Base-by-base conservation (phyloP, 2,888 invertebrate species). In the Mimumesa dahlbomi region DNA sequence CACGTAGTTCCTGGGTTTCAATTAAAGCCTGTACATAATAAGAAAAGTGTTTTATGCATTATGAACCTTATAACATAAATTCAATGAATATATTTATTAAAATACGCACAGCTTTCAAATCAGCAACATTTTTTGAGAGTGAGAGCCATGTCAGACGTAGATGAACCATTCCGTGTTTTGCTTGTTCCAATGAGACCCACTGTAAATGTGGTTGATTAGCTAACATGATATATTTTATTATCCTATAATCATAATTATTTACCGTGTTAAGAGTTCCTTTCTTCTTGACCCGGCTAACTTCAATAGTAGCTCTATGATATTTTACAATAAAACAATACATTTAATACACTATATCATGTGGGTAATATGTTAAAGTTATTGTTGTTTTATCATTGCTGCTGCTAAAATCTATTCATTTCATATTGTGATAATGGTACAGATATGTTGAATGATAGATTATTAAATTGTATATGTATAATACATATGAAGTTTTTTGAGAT, bases 131-230 rank as follows among this genome's bases (percentile, higher is more conserved):
- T 31, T 93, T 90, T 52, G 95, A 94, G 57, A 98, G 91, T 58
- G 94, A 93, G 79, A 98, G 93, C 99, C 99, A 99, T 4, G 94
- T 94, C 53, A 98, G 91, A 52, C 96, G 94, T 54, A 99, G 90
- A 86, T 98, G 97, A 0, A 99, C 92, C 91, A 97, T 94, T 4
- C 99, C 99, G 85, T 97, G 96, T 89, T 97, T 98, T 6, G 97
- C 98, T 90, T 97, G 95, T 89, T 98, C 98, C 79, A 99, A 91
- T 0, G 97, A 96, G 77, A 97, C 92, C 98, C 99, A 98, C 97
- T 98, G 89, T 36, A n/a, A n/a, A n/a, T n/a, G n/a, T n/a, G n/a
- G n/a, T n/a, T n/a, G n/a, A n/a, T n/a, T n/a, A n/a, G n/a, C n/a
- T n/a, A n/a, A n/a, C n/a, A 42, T 16, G 49, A 13, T 40, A 14